These are phyloP conservation scores for Pararge aegeria DNA, from an alignment of 1,140 invertebrate genomes.

Conservation along the genomic window DNA sequence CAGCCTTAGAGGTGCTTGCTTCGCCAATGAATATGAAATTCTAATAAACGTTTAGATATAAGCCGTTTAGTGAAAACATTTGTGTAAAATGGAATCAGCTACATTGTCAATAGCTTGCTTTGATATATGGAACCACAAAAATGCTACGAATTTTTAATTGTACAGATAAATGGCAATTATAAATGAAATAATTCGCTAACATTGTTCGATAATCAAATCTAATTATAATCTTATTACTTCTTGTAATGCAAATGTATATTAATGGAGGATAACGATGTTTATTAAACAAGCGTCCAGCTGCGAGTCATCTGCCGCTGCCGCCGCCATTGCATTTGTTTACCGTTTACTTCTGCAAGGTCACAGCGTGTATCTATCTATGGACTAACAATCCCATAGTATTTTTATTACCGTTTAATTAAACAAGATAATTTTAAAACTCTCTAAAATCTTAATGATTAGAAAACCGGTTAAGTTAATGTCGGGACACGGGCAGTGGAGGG, in stretches of 20 bases:
- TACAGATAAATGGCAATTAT: not conserved
- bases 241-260: conserved; percentile 25
- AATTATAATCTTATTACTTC: conserved; percentile 24
- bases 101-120: too few species aligned
- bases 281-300: conserved; percentile 52
- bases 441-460: too few species aligned
- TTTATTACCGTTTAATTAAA: too few species aligned
- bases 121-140: too few species aligned
- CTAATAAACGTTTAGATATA: too few species aligned
- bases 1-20: too few species aligned
- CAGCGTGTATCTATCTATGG: not conserved
- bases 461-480: too few species aligned
- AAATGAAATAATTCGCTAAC: not conserved
- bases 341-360: conserved; percentile 26
- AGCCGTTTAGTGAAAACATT: too few species aligned
- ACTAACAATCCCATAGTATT: conserved; percentile 1
- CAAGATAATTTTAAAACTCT: too few species aligned
- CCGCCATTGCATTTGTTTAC: conserved; percentile 46
- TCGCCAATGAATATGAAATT: too few species aligned
- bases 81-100: too few species aligned
- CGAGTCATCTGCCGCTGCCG: conserved; percentile 52
- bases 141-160: not conserved
- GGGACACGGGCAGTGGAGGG: too few species aligned
- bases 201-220: conserved; percentile 12
- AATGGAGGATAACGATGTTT: conserved; percentile 40